Percentiles rank a stretch among this genome's conserved stretches.
These are phyloP conservation scores for Hippoglossus stenolepis DNA, from an alignment of 2,113 vertebrate genomes.

Conservation along the genomic window DNA sequence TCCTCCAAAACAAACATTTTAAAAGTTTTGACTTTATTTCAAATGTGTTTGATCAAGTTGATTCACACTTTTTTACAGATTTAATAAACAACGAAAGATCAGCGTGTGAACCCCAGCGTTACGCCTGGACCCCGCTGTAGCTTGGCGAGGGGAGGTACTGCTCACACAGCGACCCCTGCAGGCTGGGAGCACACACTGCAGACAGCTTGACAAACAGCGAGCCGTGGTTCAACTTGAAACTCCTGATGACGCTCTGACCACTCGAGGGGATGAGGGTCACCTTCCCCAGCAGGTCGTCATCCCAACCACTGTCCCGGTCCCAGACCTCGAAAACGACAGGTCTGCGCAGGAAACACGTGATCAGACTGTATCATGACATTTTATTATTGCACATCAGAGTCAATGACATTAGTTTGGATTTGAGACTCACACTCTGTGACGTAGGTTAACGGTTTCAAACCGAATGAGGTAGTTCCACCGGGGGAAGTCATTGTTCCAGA, in stretches of 20 bases:
- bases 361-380: background rate
- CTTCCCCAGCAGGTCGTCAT: conserved; percentile 34
- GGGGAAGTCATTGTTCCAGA: conserved; percentile 55
- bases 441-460: conserved; percentile 28
- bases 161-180: conserved; percentile 69
- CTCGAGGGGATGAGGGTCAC: background rate
- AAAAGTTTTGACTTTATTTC: too few species aligned
- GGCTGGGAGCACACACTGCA: conserved; percentile 68
- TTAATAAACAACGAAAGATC: too few species aligned
- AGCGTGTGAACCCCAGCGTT: too few species aligned
- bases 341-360: background rate
- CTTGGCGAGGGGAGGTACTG: conserved; percentile 61
- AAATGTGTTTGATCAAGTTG: too few species aligned
- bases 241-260: background rate
- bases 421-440: background rate
- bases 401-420: background rate
- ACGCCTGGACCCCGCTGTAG: background rate
- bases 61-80: too few species aligned
- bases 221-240: conserved; percentile 22
- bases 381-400: background rate
- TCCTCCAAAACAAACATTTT: too few species aligned
- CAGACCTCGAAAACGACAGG: conserved; percentile 23
- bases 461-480: conserved; percentile 38
- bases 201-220: background rate
- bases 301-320: conserved; percentile 34